Conservation (phyloP, 2,888 invertebrate genomes). For the Cecidostiba fungosa region DNA sequence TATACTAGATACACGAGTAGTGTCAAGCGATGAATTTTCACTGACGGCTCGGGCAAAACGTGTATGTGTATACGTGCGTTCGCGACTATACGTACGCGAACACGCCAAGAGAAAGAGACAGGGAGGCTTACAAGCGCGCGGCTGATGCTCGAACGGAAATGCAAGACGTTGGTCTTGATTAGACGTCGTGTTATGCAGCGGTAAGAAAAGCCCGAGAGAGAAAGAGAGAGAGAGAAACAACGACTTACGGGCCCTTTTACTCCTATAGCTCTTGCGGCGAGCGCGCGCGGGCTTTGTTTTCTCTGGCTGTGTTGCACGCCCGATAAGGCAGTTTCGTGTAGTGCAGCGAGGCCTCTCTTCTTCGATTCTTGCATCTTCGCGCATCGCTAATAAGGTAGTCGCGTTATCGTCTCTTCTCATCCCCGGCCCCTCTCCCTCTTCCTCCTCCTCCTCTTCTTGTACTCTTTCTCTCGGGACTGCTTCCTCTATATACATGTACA, state of each 20-base stretch:
- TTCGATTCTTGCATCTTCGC: slow-evolving; percentile 61
- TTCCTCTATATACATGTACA: not conserved
- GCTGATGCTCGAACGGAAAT: slow-evolving; percentile 45
- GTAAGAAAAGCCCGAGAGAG: slow-evolving; percentile 50
- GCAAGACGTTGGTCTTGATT: slow-evolving; percentile 58
- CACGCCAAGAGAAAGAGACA: not conserved
- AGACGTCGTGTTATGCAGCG: slow-evolving; percentile 60
- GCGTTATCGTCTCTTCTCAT: slow-evolving; percentile 60
- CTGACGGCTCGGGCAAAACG: slow-evolving; percentile 27
- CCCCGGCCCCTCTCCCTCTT: slow-evolving; percentile 21
- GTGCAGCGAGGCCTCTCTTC: slow-evolving; percentile 40
- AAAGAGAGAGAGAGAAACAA: slow-evolving; percentile 58
- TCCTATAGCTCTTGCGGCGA: slow-evolving; percentile 19
- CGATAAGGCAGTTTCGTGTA: slow-evolving; percentile 67
- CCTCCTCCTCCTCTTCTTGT: not conserved
- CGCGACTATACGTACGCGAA: not conserved
- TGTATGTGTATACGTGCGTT: not conserved
- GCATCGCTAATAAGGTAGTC: slow-evolving; percentile 69
- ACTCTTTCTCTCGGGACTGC: not conserved
- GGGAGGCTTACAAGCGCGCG: slow-evolving; percentile 6
- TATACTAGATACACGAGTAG: not conserved
- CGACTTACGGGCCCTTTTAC: slow-evolving; percentile 46
- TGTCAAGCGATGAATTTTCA: slow-evolving; percentile 54
- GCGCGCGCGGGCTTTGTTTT: slow-evolving; percentile 39
- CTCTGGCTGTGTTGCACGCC: slow-evolving; percentile 56